Evolutionary conservation across 23 tunicate species (phyloP), one percentile per base, ranked within the genome.

Genomic region (Trididemnum nubilum): DNA sequence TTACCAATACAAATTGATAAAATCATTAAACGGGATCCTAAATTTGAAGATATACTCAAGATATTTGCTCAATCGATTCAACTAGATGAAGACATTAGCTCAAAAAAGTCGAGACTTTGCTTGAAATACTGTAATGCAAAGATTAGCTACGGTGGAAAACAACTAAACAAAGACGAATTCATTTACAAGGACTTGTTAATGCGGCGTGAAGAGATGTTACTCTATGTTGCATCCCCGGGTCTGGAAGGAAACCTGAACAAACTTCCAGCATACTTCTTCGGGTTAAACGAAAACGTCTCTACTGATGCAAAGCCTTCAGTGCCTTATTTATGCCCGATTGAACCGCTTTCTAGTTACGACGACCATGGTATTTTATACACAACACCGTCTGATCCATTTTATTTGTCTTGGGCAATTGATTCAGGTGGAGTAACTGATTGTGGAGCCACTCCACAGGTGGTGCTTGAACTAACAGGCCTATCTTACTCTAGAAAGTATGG

Each of bases 1-100:
- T n/a, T 85, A 12, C 83, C 75, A 0, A 3, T 85, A 27, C 24
- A 31, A 31, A 78, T 44, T n/a, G 86, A 65, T 40, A 44, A 57
- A 24, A 85, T 91, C 34, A 81, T 91, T 40, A 91, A 85, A 76
- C 80, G 97, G 28, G 97, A 91, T 74, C 97, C 97, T 3, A 52
- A 61, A 19, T 87, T 85, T 19, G 70, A 77, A 2, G 97, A 91
- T 36, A 71, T 91, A 2, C 9, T 61, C 0, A 60, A 71, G 22
- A 0, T 77, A 28, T 0, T 85, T 0, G 30, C 19, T 26, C 2
- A 85, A 40, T 15, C 29, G 4, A 15, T 7, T 44, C 9, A 7
- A 15, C 9, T 15, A 15, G 9, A 9, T 7, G 54, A 44, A 7
- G 54, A 44, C 54, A 15, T 44, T 7, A 44, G 54, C 15, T 9